Percentiles rank a stretch among this genome's conserved stretches.
phyloP scores from a whole-genome alignment of 2,113 vertebrate species.

The Epinephelus moara region DNA sequence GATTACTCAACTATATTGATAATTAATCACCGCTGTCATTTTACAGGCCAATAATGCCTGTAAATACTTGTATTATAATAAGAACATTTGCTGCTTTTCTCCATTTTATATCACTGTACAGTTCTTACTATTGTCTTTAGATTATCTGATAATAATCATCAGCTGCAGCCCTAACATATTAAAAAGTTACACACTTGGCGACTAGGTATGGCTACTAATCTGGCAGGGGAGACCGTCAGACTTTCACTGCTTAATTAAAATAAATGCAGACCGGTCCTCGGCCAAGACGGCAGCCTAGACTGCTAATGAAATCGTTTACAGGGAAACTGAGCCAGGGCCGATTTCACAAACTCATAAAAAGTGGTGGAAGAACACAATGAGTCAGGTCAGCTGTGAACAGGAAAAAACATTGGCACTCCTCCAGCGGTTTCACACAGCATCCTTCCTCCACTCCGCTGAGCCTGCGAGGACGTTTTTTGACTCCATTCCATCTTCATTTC shows the following conservation, averaged over 20 bases:
- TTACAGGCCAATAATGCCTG: not conserved
- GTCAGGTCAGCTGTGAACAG: slow-evolving; percentile 71
- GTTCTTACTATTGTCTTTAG: no score
- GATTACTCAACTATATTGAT: not conserved
- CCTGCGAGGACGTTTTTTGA: not conserved
- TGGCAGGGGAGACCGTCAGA: slow-evolving; percentile 16
- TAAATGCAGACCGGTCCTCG: slow-evolving; percentile 5
- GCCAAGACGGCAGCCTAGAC: slow-evolving; percentile 53
- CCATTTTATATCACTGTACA: no score
- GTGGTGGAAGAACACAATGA: slow-evolving; percentile 51
- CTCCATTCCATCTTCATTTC: not conserved
- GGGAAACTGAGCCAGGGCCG: slow-evolving; percentile 20
- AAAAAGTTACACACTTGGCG: not conserved
- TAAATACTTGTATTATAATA: no score
- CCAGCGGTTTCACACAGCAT: slow-evolving; percentile 55
- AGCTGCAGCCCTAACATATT: not conserved
- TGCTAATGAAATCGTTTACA: slow-evolving; percentile 53
- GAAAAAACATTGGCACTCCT: slow-evolving; percentile 56
- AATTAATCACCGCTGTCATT: no score
- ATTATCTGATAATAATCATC: not conserved
- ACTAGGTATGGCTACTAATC: not conserved
- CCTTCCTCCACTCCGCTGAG: slow-evolving; percentile 51
- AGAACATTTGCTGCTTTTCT: no score
- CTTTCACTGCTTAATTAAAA: slow-evolving; percentile 49
- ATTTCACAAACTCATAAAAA: slow-evolving; percentile 62